Evolutionary conservation across 2,113 vertebrate genomes (phyloP).

Genomic region (Otis tarda): DNA sequence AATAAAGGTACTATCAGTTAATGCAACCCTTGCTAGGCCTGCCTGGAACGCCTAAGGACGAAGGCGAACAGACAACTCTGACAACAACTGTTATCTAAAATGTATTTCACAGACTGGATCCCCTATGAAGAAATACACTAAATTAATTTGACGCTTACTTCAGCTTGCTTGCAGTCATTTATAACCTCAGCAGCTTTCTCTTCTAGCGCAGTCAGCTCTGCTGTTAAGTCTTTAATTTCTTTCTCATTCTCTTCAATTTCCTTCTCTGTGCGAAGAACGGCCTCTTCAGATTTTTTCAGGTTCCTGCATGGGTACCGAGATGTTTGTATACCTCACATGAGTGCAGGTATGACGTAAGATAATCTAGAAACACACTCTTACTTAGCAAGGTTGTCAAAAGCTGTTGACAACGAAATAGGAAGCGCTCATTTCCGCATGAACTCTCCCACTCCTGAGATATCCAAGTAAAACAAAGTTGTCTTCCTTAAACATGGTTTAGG

Average conservation of each 20-base stretch:
- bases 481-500: background rate
- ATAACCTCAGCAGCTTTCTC: constrained; percentile 85
- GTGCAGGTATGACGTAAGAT: background rate
- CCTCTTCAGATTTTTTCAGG: constrained; percentile 88
- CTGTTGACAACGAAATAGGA: background rate
- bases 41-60: no score
- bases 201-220: constrained; percentile 84
- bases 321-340: background rate
- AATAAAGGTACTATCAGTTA: background rate
- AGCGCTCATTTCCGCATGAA: background rate
- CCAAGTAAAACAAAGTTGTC: background rate
- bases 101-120: background rate
- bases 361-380: background rate
- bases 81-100: background rate
- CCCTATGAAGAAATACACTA: background rate
- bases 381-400: no score
- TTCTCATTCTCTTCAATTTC: constrained; percentile 84
- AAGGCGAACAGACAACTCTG: background rate
- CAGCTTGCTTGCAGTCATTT: constrained; percentile 81
- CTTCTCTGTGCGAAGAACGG: constrained; percentile 75
- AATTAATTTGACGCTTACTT: constrained; percentile 67
- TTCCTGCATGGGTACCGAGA: constrained; percentile 76
- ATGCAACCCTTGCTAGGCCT: background rate
- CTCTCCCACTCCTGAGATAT: background rate
- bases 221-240: constrained; percentile 75